A percentile compares a stretch with the other conserved stretches of the same genome.
phyloP scores from a whole-genome alignment of 1,140 invertebrate genomes.

The Ctenoplectra terminalis region DNA sequence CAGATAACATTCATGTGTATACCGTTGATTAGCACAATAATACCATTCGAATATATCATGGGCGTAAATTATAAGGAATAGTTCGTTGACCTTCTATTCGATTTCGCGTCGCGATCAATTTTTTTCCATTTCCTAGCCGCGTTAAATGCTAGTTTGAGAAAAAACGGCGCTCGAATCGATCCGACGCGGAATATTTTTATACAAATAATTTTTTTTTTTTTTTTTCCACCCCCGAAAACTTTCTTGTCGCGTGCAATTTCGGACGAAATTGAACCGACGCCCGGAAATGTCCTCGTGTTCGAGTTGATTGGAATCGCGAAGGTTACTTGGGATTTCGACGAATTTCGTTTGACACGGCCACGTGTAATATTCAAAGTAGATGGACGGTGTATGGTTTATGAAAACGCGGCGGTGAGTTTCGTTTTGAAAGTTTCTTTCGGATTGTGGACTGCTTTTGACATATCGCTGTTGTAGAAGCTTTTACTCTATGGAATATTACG shows the following conservation, averaged over 20 bases:
- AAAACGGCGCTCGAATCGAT: not conserved
- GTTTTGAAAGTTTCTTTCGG: not conserved
- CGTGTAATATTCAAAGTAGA: slow-evolving; percentile 5
- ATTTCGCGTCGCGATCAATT: not conserved
- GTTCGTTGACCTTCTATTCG: no score
- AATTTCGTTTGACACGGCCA: not conserved
- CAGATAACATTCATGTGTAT: no score
- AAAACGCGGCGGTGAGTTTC: not conserved
- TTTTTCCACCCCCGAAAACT: no score
- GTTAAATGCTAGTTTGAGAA: not conserved
- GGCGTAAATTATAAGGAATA: no score
- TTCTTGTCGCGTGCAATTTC: not conserved
- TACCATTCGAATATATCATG: no score
- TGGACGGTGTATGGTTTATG: not conserved
- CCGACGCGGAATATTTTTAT: not conserved
- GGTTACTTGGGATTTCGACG: not conserved
- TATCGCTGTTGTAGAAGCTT: not conserved
- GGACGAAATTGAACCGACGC: not conserved
- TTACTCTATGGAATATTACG: not conserved
- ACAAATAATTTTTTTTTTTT: not conserved
- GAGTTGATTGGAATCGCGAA: slow-evolving; percentile 18
- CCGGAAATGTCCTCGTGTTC: not conserved
- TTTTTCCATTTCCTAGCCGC: not conserved
- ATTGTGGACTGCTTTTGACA: not conserved
- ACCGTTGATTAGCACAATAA: no score